Conservation (phyloP, 2,888 invertebrate genomes). For the Cerceris rybyensis region DNA sequence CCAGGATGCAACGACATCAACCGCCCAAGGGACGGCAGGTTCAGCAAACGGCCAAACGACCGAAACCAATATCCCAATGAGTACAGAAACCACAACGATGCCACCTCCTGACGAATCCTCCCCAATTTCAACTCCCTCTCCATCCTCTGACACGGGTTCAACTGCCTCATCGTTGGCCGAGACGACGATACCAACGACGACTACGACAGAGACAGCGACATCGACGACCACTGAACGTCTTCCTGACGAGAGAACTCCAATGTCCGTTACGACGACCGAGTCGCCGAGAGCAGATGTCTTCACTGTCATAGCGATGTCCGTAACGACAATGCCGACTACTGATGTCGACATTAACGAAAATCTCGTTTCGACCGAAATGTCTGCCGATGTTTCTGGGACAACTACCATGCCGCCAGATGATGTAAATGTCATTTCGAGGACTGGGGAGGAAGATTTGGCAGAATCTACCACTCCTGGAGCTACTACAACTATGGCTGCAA, state of each 20-base stretch:
- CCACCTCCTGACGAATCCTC: slow-evolving; percentile 41
- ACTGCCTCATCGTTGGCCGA: slow-evolving; percentile 45
- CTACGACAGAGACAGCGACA: slow-evolving; percentile 38
- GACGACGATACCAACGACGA: slow-evolving; percentile 34
- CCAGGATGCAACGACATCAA: slow-evolving; percentile 79
- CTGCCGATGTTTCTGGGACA: slow-evolving; percentile 46
- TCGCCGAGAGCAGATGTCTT: slow-evolving; percentile 29
- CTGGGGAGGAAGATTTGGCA: background rate
- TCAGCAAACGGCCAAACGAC: slow-evolving; percentile 68
- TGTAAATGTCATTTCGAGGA: slow-evolving; percentile 6
- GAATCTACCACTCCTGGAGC: slow-evolving; percentile 23
- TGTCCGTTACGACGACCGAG: slow-evolving; percentile 43
- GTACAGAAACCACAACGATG: slow-evolving; percentile 38
- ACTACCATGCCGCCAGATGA: slow-evolving; percentile 36
- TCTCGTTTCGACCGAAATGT: slow-evolving; percentile 47
- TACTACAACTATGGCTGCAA: slow-evolving; percentile 24
- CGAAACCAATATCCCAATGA: slow-evolving; percentile 44
- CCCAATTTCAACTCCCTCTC: slow-evolving; percentile 32
- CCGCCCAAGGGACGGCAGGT: slow-evolving; percentile 81
- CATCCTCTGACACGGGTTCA: slow-evolving; percentile 32
- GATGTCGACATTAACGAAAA: slow-evolving; percentile 50
- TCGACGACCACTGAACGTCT: slow-evolving; percentile 28
- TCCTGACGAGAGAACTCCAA: slow-evolving; percentile 27
- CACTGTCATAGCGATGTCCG: slow-evolving; percentile 30
- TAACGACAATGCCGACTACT: slow-evolving; percentile 23